Evolutionary conservation across 2,113 vertebrate genomes (phyloP), one percentile per base, ranked within the genome.

Genomic region (Abramis brama): DNA sequence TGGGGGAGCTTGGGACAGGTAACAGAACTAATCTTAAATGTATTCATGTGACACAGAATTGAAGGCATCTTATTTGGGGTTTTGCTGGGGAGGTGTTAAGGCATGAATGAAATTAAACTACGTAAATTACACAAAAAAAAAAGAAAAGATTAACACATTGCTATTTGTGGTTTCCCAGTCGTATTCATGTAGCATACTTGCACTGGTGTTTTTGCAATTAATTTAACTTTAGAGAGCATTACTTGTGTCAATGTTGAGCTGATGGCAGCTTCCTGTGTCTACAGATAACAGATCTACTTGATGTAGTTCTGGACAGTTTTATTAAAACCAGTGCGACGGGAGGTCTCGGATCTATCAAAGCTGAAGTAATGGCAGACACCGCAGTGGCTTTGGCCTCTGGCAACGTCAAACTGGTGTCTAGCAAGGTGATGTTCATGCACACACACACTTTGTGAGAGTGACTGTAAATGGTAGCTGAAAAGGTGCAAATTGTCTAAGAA

Each of bases 1-100:
- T 99, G 98, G 98, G 97, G 98, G 62, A 99, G 98, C 80, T 95
- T 99, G 86, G 98, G 98, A n/a, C 98, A 99, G 97, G 98, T 99
- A 79, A 93, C 75, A 39, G 8, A 62, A 36, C 17, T 33, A 11
- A 47, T 74, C 39, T 52, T 23, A 74, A 15, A 47, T 74, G 6
- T 33, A 68, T 66, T 68, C 12, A 9, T 70, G 2, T 27, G 12
- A 27, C 3, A n/a, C 62, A 64, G 62, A 27, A 25, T 8, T 13
- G 11, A 64, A 5, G 25, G 25, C 12, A 66, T 30, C 13, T 66
- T 70, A 71, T 39, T 36, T 43, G 10, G 23, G 43, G 43, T 47
- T 47, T 74, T 74, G 43, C 71, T 25, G 23, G 1, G 43, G 43
- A 64, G 6, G 19, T 39, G 45, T 23, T 23, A 11, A 27, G 27